Evolutionary conservation across 92 coral and sea anemone genomes (phyloP).

Genomic region (Scolanthus callimorphus): DNA sequence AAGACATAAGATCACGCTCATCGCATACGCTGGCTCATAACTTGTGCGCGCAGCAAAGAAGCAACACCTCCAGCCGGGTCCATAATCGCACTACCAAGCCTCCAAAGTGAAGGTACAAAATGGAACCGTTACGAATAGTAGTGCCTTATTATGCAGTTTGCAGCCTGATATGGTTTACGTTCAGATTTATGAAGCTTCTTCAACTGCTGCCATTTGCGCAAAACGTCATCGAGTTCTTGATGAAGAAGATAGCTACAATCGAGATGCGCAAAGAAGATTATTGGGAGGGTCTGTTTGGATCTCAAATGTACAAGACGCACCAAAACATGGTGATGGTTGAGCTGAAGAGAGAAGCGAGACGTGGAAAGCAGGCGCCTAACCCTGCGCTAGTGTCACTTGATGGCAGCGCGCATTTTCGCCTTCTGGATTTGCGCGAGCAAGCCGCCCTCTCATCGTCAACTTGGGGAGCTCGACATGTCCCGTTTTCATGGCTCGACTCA

Average conservation of each 20-base stretch:
- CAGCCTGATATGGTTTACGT: too few relatives aligned
- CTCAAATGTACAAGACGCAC: conserved; percentile 58
- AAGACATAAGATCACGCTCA: too few relatives aligned
- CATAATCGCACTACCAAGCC: too few relatives aligned
- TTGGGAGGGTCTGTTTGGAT: conserved; percentile 74
- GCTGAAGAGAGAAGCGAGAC: conserved; percentile 56
- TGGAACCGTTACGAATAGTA: too few relatives aligned
- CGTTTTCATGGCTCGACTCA: conserved; percentile 83
- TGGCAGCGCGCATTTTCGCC: conserved; percentile 55
- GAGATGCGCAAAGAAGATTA: conserved; percentile 60
- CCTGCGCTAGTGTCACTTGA: conserved; percentile 66
- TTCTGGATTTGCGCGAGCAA: conserved; percentile 60
- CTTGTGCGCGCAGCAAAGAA: too few relatives aligned
- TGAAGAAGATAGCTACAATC: conserved; percentile 19
- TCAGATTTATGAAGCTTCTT: too few relatives aligned
- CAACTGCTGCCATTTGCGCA: too few relatives aligned
- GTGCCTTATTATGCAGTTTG: too few relatives aligned
- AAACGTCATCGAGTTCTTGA: too few relatives aligned
- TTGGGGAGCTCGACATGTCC: conserved; percentile 97
- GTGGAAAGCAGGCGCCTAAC: conserved; percentile 63
- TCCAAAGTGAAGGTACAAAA: too few relatives aligned
- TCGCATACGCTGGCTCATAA: too few relatives aligned
- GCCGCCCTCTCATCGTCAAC: conserved; percentile 90
- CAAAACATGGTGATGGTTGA: conserved; percentile 44
- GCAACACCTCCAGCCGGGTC: too few relatives aligned